phyloP scores from a whole-genome alignment of 2,888 invertebrate genomes.

The Epinotia brunnichana region DNA sequence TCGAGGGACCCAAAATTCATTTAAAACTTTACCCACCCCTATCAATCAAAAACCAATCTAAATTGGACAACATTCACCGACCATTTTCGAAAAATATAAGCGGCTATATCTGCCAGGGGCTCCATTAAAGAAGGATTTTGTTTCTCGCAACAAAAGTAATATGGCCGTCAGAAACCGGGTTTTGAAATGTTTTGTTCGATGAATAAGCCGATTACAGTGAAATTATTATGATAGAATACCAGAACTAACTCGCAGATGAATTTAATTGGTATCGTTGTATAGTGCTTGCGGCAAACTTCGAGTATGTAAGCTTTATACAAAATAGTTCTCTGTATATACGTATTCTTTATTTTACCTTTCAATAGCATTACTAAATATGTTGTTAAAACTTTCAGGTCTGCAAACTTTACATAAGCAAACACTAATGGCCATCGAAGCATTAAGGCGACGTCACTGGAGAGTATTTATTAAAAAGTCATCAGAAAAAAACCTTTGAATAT shows the following conservation, averaged over 20 bases:
- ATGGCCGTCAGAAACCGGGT: conserved; percentile 17
- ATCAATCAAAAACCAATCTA: conserved; percentile 80
- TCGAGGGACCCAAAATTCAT: conserved; percentile 62
- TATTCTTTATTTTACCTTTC: conserved; percentile 3
- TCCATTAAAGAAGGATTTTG: conserved; percentile 43
- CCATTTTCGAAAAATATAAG: conserved; percentile 54
- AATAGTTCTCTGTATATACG: neutral
- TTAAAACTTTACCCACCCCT: conserved; percentile 70
- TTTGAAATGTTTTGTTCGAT: conserved; percentile 27
- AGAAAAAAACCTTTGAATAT: conserved; percentile 11
- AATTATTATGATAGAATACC: conserved; percentile 56
- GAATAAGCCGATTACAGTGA: conserved; percentile 44
- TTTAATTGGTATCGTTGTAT: conserved; percentile 40
- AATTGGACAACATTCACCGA: conserved; percentile 67
- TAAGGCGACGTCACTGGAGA: neutral
- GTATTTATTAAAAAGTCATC: conserved; percentile 26
- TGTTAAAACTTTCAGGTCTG: neutral
- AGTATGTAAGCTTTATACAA: neutral
- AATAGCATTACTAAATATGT: neutral
- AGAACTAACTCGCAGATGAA: conserved; percentile 40
- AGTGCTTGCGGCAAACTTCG: conserved; percentile 4
- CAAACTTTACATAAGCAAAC: conserved; percentile 7
- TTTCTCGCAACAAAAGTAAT: conserved; percentile 16
- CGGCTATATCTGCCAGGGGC: conserved; percentile 42
- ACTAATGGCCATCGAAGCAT: conserved; percentile 15